phyloP scores from a whole-genome alignment of 2,888 invertebrate species.

The Drosophila quasianomalipes region DNA sequence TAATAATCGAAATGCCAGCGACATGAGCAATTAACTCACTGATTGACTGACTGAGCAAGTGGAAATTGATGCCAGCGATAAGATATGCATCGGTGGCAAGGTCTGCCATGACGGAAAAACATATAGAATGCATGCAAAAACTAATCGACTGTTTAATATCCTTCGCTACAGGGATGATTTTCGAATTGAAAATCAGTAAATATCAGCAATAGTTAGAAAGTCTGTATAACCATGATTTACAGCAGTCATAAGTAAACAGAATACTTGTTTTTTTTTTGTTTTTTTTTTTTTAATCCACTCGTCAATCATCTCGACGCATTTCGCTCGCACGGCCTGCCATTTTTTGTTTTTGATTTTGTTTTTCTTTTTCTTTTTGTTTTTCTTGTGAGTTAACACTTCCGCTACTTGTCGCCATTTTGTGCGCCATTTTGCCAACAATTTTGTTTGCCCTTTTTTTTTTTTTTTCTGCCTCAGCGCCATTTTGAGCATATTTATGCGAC shows the following conservation, averaged over 20 bases:
- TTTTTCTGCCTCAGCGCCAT: slow-evolving; percentile 32
- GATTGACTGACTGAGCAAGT: slow-evolving; percentile 43
- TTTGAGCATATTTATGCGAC: slow-evolving; percentile 30
- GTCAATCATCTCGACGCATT: slow-evolving; percentile 60
- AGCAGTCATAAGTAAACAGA: neutral
- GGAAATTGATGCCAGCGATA: slow-evolving; percentile 4
- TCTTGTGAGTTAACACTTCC: slow-evolving; percentile 12
- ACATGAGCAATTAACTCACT: slow-evolving; percentile 41
- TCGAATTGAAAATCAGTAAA: neutral
- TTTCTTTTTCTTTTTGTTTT: slow-evolving; percentile 2
- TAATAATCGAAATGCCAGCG: slow-evolving; percentile 2
- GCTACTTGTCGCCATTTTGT: slow-evolving; percentile 50
- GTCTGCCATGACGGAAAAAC: neutral
- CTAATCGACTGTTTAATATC: no score
- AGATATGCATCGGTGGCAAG: neutral
- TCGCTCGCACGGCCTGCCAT: neutral
- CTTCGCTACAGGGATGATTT: neutral
- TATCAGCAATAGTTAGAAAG: neutral
- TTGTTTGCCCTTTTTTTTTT: slow-evolving; percentile 5
- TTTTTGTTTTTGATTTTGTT: slow-evolving; percentile 8
- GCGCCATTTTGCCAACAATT: slow-evolving; percentile 42
- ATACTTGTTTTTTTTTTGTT: neutral
- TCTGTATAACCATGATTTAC: neutral
- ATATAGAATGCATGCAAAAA: neutral
- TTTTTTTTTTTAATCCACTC: slow-evolving; percentile 17